A percentile compares a stretch with the other conserved stretches of the same genome.
phyloP scores from a whole-genome alignment of 1,140 invertebrate genomes.

The Neodiprion pinetum region DNA sequence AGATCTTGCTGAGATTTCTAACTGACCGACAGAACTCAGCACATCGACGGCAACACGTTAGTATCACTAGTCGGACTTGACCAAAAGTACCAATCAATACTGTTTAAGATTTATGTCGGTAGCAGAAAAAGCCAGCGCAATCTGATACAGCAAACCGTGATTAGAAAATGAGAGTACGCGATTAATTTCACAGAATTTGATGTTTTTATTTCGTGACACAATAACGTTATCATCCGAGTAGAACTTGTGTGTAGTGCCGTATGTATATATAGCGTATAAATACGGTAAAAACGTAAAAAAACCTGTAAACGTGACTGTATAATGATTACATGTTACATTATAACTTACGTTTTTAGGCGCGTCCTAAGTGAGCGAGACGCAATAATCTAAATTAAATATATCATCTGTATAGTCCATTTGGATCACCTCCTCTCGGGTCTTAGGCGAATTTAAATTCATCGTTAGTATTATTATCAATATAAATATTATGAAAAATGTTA shows the following conservation, averaged over 20 bases:
- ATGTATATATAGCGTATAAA: slow-evolving; percentile 46
- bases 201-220: slow-evolving; percentile 26
- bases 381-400: slow-evolving; percentile 9
- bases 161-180: no score
- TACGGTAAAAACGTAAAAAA: slow-evolving; percentile 58
- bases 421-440: no score
- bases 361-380: slow-evolving; percentile 9
- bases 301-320: slow-evolving; percentile 50
- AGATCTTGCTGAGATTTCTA: no score
- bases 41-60: no score
- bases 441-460: not conserved
- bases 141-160: no score
- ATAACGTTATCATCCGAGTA: slow-evolving; percentile 23
- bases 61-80: no score
- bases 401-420: not conserved
- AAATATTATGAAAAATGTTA: slow-evolving; percentile 19
- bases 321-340: slow-evolving; percentile 34
- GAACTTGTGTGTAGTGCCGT: slow-evolving; percentile 41
- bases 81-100: no score
- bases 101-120: no score
- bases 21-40: no score
- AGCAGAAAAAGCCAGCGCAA: no score
- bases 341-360: not conserved
- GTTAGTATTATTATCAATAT: not conserved
- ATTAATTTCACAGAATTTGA: not conserved